These are phyloP conservation scores for Pica pica DNA, from an alignment of 2,113 vertebrate species.

Conservation along the genomic window DNA sequence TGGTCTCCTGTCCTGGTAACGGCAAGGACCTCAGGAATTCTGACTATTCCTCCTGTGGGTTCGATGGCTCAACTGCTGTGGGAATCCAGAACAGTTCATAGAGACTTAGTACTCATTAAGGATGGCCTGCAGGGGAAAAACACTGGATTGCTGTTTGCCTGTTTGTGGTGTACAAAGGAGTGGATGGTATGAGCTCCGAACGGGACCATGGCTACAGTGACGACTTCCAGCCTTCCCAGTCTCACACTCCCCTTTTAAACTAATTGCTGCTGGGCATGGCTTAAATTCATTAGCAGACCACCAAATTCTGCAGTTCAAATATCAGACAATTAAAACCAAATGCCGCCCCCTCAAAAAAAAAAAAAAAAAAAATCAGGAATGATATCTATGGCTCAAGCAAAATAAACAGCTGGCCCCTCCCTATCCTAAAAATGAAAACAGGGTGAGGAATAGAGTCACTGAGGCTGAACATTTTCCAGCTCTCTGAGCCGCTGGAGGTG, in stretches of 20 bases:
- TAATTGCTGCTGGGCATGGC: background rate
- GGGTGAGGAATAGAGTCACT: background rate
- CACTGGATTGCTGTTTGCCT: background rate
- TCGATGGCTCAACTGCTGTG: background rate
- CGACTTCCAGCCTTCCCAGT: background rate
- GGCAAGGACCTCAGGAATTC: background rate
- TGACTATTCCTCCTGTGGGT: rapidly evolving
- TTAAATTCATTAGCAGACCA: background rate
- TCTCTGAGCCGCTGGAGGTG: background rate
- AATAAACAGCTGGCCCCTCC: background rate
- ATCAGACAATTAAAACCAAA: too few species aligned
- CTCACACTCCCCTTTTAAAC: background rate
- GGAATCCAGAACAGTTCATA: background rate
- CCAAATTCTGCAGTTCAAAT: background rate
- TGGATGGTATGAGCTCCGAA: background rate
- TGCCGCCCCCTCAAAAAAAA: too few species aligned
- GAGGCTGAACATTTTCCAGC: background rate
- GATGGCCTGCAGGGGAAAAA: background rate
- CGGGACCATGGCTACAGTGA: background rate
- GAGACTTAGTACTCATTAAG: background rate
- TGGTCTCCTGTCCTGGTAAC: background rate
- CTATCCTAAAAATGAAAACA: background rate
- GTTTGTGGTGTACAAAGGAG: background rate
- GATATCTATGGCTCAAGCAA: background rate
- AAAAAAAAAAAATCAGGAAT: background rate